phyloP scores from a whole-genome alignment of 1,140 invertebrate species.

The Zaprionus tsacasi region DNA sequence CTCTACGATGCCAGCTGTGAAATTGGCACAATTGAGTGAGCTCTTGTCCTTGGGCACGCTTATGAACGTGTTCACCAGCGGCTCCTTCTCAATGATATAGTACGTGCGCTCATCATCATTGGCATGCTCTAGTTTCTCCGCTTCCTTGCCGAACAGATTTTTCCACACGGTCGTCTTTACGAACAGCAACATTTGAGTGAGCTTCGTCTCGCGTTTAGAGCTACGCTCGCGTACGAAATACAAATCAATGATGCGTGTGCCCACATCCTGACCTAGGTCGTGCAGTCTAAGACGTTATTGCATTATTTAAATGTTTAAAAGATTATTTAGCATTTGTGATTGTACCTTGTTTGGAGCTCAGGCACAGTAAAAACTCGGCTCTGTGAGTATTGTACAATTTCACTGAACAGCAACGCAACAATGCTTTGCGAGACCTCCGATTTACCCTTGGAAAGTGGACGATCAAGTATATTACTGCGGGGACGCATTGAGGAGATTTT shows the following conservation, averaged over 20 bases:
- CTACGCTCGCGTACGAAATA: conserved; percentile 96
- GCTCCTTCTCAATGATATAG: conserved; percentile 99
- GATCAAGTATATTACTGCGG: conserved; percentile 94
- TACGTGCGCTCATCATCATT: conserved; percentile 99
- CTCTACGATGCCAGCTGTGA: conserved; percentile 98
- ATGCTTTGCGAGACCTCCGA: conserved; percentile 96
- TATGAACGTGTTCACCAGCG: conserved; percentile 97
- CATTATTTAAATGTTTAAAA: neutral
- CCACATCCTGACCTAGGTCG: conserved; percentile 97
- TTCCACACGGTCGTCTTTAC: conserved; percentile 99
- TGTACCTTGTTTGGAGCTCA: conserved; percentile 90
- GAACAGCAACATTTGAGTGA: conserved; percentile 97
- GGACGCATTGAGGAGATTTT: conserved; percentile 85
- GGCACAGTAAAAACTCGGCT: conserved; percentile 97
- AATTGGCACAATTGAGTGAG: conserved; percentile 98
- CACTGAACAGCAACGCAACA: conserved; percentile 98
- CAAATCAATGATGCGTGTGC: conserved; percentile 95
- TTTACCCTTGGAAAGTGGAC: conserved; percentile 96
- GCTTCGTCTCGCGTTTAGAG: conserved; percentile 97
- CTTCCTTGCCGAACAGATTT: conserved; percentile 98
- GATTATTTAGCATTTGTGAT: neutral
- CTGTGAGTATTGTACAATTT: conserved; percentile 99
- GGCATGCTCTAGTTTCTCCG: conserved; percentile 98
- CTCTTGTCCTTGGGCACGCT: conserved; percentile 99
- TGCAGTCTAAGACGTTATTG: conserved; percentile 88